A percentile compares a stretch with the other conserved stretches of the same genome.
phyloP scores from a whole-genome alignment of 2,113 vertebrate genomes.

The Oophaga pumilio region DNA sequence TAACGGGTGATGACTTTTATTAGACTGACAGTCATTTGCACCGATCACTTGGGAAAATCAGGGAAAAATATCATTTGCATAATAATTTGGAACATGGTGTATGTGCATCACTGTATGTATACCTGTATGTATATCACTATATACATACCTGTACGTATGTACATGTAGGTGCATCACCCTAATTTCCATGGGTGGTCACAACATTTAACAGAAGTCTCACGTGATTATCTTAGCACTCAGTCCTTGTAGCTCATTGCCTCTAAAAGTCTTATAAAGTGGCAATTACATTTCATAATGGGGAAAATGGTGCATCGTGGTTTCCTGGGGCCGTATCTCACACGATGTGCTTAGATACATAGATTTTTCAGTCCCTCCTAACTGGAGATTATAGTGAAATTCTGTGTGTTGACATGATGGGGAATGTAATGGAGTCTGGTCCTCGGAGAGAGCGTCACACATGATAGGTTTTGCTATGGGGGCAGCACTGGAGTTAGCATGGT shows the following conservation, averaged over 20 bases:
- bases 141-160: too few species aligned
- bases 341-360: neutral
- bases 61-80: too few species aligned
- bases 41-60: too few species aligned
- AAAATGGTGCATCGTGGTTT: neutral
- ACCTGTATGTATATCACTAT: too few species aligned
- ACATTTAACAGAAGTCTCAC: neutral
- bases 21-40: too few species aligned
- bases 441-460: neutral
- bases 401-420: neutral
- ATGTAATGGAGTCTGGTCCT: neutral
- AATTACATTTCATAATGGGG: neutral
- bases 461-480: neutral
- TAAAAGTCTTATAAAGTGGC: neutral
- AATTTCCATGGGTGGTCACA: neutral
- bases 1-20: too few species aligned
- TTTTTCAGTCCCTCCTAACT: neutral
- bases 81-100: too few species aligned
- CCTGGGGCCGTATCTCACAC: neutral
- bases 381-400: neutral
- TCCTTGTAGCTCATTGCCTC: neutral
- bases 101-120: too few species aligned
- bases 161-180: too few species aligned
- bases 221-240: neutral
- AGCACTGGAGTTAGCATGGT: too few species aligned